Conservation (phyloP, 2,888 invertebrate species). For the Ctenicera cuprea region DNA sequence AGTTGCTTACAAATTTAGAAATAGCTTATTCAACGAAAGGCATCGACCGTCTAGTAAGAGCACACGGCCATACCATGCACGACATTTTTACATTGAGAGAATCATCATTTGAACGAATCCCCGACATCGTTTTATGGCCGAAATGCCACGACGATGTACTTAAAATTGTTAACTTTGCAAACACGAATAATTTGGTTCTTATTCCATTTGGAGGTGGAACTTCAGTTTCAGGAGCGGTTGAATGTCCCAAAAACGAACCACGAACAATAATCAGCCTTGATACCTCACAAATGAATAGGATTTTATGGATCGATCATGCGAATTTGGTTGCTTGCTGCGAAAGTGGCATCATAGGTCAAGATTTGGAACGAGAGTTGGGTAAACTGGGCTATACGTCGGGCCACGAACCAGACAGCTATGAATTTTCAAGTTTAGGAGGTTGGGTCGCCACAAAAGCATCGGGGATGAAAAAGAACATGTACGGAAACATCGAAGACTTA, state of each 20-base stretch:
- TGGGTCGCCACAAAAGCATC: constrained; percentile 80
- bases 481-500: constrained; percentile 98
- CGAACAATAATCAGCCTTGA: constrained; percentile 93
- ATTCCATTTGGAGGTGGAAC: constrained; percentile 98
- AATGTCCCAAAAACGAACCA: constrained; percentile 86
- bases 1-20: constrained; percentile 75
- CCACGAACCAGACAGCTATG: constrained; percentile 98
- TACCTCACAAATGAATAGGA: constrained; percentile 96
- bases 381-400: constrained; percentile 90
- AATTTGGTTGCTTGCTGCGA: constrained; percentile 90
- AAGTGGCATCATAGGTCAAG: constrained; percentile 95
- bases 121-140: constrained; percentile 97
- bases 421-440: constrained; percentile 97
- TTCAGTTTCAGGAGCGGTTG: constrained; percentile 91
- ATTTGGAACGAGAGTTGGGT: constrained; percentile 90
- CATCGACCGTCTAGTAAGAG: constrained; percentile 89
- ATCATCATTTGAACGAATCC: constrained; percentile 87
- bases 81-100: constrained; percentile 88
- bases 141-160: constrained; percentile 90
- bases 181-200: constrained; percentile 84
- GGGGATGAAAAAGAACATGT: constrained; percentile 99
- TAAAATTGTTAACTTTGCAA: constrained; percentile 85
- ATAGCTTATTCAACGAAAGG: constrained; percentile 83
- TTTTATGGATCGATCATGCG: constrained; percentile 93
- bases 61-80: constrained; percentile 94